Evolutionary conservation across 2,797 vertebrate genomes (phyloP).

Genomic region (Synaphobranchus kaupii): DNA sequence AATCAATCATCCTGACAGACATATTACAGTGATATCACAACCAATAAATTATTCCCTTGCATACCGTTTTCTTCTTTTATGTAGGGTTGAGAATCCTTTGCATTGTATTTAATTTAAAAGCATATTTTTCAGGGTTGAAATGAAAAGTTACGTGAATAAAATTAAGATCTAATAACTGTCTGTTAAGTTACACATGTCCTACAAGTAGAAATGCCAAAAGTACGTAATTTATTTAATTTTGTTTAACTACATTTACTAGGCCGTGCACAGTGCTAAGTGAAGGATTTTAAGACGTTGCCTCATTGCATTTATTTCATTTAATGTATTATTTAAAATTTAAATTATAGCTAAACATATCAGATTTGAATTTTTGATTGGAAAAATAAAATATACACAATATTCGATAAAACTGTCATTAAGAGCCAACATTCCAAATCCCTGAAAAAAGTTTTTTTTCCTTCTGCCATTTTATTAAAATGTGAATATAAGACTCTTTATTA

Average conservation of each 20-base stretch:
- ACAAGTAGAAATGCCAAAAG: background rate
- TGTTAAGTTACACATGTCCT: background rate
- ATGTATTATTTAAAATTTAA: background rate
- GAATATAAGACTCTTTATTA: background rate
- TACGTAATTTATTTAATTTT: background rate
- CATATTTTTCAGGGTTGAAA: constrained; percentile 5
- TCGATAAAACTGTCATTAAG: background rate
- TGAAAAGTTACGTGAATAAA: background rate
- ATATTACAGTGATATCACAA: constrained; percentile 60
- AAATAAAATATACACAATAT: background rate
- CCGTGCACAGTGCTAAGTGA: background rate
- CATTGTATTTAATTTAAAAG: constrained; percentile 45
- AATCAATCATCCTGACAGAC: constrained; percentile 79
- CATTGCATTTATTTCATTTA: background rate
- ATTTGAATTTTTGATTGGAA: background rate
- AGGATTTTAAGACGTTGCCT: background rate
- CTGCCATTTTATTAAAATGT: background rate
- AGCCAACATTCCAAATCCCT: background rate
- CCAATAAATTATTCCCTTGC: constrained; percentile 52
- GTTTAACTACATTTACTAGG: background rate
- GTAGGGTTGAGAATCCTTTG: constrained; percentile 47
- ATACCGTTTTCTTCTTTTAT: constrained; percentile 49
- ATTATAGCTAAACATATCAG: no score
- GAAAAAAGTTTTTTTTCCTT: no score
- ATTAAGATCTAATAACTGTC: background rate